Evolutionary conservation across 2,113 vertebrate species (phyloP).

Genomic region (Pseudorhombus dupliciocellatus): DNA sequence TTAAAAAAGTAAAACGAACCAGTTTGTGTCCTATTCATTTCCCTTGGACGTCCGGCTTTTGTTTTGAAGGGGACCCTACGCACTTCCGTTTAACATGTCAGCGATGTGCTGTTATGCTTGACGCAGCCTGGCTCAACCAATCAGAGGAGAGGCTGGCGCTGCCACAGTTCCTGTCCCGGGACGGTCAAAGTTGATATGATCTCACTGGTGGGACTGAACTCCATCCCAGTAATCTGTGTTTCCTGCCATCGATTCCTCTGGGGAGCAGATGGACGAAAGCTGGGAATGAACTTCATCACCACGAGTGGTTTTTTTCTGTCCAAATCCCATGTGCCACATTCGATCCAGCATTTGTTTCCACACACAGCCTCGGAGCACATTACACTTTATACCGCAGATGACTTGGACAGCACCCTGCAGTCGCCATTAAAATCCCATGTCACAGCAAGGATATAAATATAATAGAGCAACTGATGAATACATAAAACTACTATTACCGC

Average conservation of each 20-base stretch:
- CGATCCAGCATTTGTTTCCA: neutral
- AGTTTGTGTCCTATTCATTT: fast-evolving
- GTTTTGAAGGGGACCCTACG: constrained; percentile 29
- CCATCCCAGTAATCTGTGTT: neutral
- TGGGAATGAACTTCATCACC: constrained; percentile 1
- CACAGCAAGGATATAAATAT: too few species aligned
- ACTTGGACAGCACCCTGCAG: too few species aligned
- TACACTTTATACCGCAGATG: too few species aligned
- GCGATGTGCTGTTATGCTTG: neutral
- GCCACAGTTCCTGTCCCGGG: constrained; percentile 60
- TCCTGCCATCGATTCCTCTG: neutral
- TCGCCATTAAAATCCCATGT: too few species aligned
- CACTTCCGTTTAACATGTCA: neutral
- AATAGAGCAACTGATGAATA: too few species aligned
- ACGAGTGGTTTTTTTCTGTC: neutral
- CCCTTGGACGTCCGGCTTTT: neutral
- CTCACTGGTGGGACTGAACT: neutral
- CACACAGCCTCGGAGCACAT: too few species aligned
- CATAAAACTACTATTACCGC: too few species aligned
- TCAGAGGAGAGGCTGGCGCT: constrained; percentile 9
- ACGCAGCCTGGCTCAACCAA: constrained; percentile 25
- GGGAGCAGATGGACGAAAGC: neutral
- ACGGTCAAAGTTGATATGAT: constrained; percentile 28
- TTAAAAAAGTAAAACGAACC: constrained; percentile 39
- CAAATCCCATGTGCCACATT: neutral